A percentile compares a stretch with the other conserved stretches of the same genome.
phyloP scores from a whole-genome alignment of 1,140 invertebrate genomes.

The Euglossa dilemma region DNA sequence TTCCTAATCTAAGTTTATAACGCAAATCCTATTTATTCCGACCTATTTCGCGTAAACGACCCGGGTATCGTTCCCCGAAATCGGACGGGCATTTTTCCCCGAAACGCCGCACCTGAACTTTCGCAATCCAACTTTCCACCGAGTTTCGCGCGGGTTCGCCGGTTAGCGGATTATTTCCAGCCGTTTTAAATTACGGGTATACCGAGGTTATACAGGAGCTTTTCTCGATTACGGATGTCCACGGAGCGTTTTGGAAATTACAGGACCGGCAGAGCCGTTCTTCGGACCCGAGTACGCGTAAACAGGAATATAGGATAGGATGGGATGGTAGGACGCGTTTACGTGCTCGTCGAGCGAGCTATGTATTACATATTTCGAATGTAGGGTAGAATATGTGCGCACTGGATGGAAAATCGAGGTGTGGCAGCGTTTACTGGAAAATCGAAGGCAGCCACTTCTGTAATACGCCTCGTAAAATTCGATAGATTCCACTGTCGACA shows the following conservation, averaged over 20 bases:
- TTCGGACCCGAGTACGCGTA: not conserved
- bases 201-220: no score
- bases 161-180: not conserved
- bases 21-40: not conserved
- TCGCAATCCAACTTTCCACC: not conserved
- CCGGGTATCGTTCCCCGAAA: not conserved
- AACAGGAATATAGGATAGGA: conserved; percentile 6
- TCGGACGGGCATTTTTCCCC: not conserved
- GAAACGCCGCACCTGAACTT: not conserved
- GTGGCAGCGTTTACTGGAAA: conserved; percentile 42
- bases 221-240: no score
- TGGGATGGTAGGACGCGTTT: not conserved
- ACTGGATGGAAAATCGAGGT: conserved; percentile 40
- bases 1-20: not conserved
- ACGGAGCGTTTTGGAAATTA: not conserved
- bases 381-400: conserved; percentile 37
- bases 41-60: not conserved
- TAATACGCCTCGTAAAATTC: conserved; percentile 35
- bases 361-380: conserved; percentile 30
- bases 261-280: not conserved
- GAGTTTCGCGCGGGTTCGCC: not conserved
- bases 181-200: not conserved
- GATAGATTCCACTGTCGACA: conserved; percentile 42
- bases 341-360: not conserved
- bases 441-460: conserved; percentile 50